Conservation (phyloP, 2,113 vertebrate genomes). For the Actinemys pallida region DNA sequence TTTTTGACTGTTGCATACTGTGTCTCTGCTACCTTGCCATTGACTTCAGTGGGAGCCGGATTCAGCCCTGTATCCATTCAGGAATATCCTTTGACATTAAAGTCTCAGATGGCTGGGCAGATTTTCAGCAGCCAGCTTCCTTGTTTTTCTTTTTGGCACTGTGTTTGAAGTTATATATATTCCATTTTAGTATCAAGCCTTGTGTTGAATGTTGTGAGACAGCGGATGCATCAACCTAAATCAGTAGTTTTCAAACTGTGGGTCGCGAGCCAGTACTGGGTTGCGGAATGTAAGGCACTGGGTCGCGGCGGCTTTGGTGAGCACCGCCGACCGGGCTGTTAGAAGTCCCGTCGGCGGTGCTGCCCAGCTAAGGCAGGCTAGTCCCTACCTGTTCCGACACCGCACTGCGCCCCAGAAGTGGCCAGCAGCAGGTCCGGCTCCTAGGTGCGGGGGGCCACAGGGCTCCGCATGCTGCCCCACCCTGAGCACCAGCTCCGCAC, state of each 20-base stretch:
- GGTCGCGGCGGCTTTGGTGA: no score
- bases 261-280: no score
- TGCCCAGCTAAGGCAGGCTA: no score
- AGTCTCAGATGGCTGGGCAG: not conserved
- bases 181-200: slow-evolving; percentile 13
- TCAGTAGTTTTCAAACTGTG: not conserved
- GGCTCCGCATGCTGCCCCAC: no score
- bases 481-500: no score
- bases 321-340: no score
- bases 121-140: slow-evolving; percentile 4
- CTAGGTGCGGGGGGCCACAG: no score
- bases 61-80: not conserved
- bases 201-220: not conserved
- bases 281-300: no score
- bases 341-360: no score
- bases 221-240: slow-evolving; percentile 10
- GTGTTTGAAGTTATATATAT: slow-evolving; percentile 13
- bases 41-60: not conserved
- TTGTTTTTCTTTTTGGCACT: not conserved
- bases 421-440: no score
- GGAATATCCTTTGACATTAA: not conserved
- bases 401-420: no score
- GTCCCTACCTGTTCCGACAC: no score
- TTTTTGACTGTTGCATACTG: not conserved
- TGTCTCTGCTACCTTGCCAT: not conserved